Evolutionary conservation across 64 coral and sea anemone genomes (phyloP), one percentile per base, ranked within the genome.

Genomic region (Actinia equina): DNA sequence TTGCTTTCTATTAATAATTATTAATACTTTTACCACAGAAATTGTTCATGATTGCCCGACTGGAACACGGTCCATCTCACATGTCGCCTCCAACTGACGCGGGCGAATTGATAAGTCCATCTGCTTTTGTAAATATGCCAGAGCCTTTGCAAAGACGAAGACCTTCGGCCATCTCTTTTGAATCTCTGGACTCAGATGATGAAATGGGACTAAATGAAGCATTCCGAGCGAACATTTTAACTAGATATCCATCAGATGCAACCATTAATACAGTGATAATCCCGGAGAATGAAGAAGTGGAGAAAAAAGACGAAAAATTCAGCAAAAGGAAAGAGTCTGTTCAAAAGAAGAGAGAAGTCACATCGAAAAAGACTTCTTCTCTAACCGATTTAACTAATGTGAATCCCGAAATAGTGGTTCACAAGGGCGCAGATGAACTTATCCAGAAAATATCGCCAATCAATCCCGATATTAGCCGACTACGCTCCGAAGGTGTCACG

Each of bases 41-140:
- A 87, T 77, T 92, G 26, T 83, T 82, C 19, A 83, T 92, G 85
- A 45, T 87, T 2, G 90, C 90, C 44, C 83, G 83, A 82, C 78
- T 92, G 4, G 90, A 85, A 3, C 90, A 92, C 19, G 90, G 85
- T 13, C 22, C 77, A 14, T 22, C 59, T 44, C 51, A 86, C 59
- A 45, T 92, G 78, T 0, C 51, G 4, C 22, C 22, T 15, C 17
- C 61, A 16, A 85, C 56, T 54, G 83, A 85, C 0, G 0, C 55
- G 3, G 20, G 83, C 18, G 83, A 85, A 16, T 25, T 85, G 17
- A 37, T 85, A 11, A 85, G 83, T 63, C 83, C 83, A 13, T 85
- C 83, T 63, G 0, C 52, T 44, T 53, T 42, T 16, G 55, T 85
- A 16, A 43, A 6, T 17, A 60, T 12, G 0, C 30, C 16, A 18